A percentile compares a stretch with the other conserved stretches of the same genome.
Evolutionary conservation across 2,888 invertebrate genomes (phyloP).

Genomic region (Oscheius sp.): DNA sequence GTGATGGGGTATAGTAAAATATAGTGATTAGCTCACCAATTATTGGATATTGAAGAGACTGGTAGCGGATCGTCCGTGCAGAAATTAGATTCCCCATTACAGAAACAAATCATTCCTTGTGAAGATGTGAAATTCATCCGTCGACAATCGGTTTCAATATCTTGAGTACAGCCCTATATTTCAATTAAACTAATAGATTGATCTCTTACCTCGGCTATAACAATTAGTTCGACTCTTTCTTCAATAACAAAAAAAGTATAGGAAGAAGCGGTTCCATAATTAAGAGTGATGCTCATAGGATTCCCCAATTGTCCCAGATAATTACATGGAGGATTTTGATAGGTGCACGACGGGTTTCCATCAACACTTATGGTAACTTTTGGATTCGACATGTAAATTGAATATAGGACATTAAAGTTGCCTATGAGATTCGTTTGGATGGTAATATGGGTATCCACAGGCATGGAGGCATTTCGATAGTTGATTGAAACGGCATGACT

Average conservation of each 20-base stretch:
- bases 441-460: neutral
- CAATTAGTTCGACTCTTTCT: too few species aligned
- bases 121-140: neutral
- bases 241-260: too few species aligned
- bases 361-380: neutral
- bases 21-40: neutral
- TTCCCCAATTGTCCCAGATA: too few species aligned
- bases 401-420: neutral
- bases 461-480: neutral
- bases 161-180: conserved; percentile 13
- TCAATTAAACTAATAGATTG: too few species aligned
- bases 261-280: too few species aligned
- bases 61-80: conserved; percentile 1
- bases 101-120: neutral
- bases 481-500: neutral
- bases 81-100: neutral
- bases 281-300: too few species aligned
- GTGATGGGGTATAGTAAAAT: neutral
- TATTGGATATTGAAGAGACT: neutral
- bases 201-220: too few species aligned
- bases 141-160: neutral
- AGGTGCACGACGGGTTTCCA: too few species aligned
- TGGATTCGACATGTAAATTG: neutral
- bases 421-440: neutral
- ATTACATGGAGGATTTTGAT: too few species aligned